Percentiles rank a stretch among this genome's conserved stretches.
Evolutionary conservation across 2,797 vertebrate genomes (phyloP).

Genomic region (Todus mexicanus): DNA sequence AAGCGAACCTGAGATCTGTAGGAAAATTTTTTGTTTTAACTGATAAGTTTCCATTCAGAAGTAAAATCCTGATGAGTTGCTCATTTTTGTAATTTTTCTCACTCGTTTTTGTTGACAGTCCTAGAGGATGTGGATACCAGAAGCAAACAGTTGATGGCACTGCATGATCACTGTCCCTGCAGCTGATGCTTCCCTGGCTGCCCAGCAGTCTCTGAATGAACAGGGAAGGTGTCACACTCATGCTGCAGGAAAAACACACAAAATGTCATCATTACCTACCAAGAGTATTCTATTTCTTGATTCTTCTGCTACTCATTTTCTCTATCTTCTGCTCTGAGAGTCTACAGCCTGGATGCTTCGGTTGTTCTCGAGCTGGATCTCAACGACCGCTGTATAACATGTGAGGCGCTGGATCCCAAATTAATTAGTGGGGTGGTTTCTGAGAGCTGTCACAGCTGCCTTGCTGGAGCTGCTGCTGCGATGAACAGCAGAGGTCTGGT

Average conservation of each 20-base stretch:
- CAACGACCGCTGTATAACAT: background rate
- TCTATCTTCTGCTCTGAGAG: background rate
- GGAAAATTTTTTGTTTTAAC: background rate
- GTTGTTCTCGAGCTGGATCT: background rate
- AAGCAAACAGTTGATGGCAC: conserved; percentile 31
- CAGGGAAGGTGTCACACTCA: background rate
- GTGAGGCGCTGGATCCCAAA: background rate
- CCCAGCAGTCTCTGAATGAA: background rate
- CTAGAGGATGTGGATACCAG: background rate
- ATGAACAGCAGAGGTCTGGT: background rate
- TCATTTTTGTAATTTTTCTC: background rate
- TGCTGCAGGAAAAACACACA: background rate
- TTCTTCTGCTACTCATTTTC: background rate
- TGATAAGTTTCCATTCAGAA: background rate
- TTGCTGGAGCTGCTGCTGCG: background rate
- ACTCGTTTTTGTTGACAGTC: background rate
- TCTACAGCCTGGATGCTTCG: background rate
- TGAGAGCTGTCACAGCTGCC: background rate
- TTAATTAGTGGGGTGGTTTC: background rate
- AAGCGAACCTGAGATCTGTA: background rate
- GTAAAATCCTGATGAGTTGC: background rate
- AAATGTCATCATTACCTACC: background rate
- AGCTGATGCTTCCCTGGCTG: background rate
- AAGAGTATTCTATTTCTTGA: background rate
- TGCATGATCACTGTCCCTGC: background rate